Evolutionary conservation across 2,888 invertebrate species (phyloP), one percentile per base, ranked within the genome.

Genomic region (Andrena praecox): DNA sequence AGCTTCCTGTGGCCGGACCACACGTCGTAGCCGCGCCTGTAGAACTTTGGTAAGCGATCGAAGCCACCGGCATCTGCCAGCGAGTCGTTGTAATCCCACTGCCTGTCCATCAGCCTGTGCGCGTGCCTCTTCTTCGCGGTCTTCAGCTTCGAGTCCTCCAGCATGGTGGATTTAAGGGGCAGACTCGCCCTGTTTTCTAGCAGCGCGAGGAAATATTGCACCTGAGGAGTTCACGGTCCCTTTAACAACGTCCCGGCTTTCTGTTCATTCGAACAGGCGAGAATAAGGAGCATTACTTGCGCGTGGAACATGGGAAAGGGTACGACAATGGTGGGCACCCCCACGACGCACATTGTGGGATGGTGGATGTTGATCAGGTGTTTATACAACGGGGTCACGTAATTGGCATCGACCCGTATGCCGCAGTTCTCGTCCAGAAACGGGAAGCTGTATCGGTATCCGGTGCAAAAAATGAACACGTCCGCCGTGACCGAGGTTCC

Each of bases 341-440:
- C 98, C 59, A 98, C 95, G 85, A 98, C 96, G 68, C 96, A 95
- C 96, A 98, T 96, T n/a, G 96, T 96, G 0, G 97, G 97, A 86
- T 96, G 96, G 73, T 96, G 95, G 16, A 97, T 96, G 93, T 97
- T 97, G 63, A 98, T 95, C 70, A 97, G 94, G 89, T 98, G 97
- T 89, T 96, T 96, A 93, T 97, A 97, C 12, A 98, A 94, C 0
- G 97, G 97, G 56, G 95, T 94, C 4, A 97, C 95, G 91, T 96
- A 95, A 93, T 97, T 95, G 89, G 95, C 95, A 1, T 96, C 95
- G 0, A 96, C 94, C 0, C 94, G 95, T 54, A 97, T 94, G 0
- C 95, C 96, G 85, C 96, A 96, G 16, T 94, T 95, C 52, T 95
- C 94, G 82, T 96, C 95, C 60, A 98, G 93, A 94, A 97, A 97